Conservation (phyloP, 2,113 vertebrate species). For the Mungos mungo region DNA sequence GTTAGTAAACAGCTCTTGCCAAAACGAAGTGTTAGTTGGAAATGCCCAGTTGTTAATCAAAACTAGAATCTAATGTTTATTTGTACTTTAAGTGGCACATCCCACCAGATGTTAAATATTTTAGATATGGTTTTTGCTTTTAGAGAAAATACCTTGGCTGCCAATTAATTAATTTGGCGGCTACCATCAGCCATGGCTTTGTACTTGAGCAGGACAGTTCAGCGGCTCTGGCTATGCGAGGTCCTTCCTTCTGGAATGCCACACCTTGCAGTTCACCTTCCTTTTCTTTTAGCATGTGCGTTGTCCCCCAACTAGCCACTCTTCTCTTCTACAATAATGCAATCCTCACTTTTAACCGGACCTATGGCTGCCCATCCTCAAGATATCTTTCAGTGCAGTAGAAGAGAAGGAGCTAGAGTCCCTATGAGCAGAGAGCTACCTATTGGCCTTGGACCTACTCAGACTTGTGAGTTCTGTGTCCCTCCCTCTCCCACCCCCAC, state of each 20-base stretch:
- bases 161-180: not conserved
- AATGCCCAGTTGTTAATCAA: not conserved
- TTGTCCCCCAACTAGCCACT: not conserved
- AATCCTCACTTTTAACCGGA: not conserved
- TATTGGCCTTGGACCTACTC: not conserved
- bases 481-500: no score
- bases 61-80: not conserved
- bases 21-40: not conserved
- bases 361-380: not conserved
- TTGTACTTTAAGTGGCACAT: not conserved
- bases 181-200: not conserved
- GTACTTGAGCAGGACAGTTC: fast-evolving
- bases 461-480: not conserved
- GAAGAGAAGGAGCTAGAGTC: not conserved
- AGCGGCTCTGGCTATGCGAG: not conserved
- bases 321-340: not conserved
- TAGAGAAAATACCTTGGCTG: not conserved
- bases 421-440: not conserved
- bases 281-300: not conserved
- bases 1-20: not conserved
- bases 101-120: not conserved
- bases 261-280: not conserved
- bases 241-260: not conserved
- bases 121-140: not conserved
- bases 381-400: not conserved